These are phyloP conservation scores for Euclidia mi DNA, from an alignment of 2,888 invertebrate genomes.

Conservation along the genomic window DNA sequence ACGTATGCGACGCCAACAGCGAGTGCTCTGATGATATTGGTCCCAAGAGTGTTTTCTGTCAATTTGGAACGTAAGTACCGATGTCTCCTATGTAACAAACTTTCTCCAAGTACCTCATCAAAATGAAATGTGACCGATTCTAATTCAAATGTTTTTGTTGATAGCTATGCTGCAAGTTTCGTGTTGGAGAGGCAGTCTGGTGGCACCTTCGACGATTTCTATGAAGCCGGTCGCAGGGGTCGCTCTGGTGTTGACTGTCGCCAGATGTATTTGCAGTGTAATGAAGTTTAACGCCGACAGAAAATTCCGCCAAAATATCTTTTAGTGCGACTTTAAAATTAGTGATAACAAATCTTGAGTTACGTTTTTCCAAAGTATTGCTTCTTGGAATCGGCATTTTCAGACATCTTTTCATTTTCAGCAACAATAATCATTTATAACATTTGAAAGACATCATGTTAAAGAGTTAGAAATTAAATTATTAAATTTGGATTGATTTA, in stretches of 20 bases:
- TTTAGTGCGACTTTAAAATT: slow-evolving; percentile 55
- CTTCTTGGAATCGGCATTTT: slow-evolving; percentile 36
- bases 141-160: slow-evolving; percentile 28
- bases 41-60: slow-evolving; percentile 96
- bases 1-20: slow-evolving; percentile 96
- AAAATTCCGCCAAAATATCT: slow-evolving; percentile 53
- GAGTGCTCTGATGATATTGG: slow-evolving; percentile 96
- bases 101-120: neutral
- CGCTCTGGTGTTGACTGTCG: slow-evolving; percentile 96
- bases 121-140: neutral
- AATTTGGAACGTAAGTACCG: slow-evolving; percentile 96
- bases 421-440: slow-evolving; percentile 2
- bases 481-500: slow-evolving; percentile 35
- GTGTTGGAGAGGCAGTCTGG: slow-evolving; percentile 94
- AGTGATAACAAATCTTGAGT: slow-evolving; percentile 53
- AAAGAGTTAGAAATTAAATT: slow-evolving; percentile 52
- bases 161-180: slow-evolving; percentile 96
- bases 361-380: slow-evolving; percentile 47
- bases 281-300: slow-evolving; percentile 92
- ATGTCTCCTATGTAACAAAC: neutral
- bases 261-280: slow-evolving; percentile 96
- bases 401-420: slow-evolving; percentile 18
- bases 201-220: slow-evolving; percentile 94
- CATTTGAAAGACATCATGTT: slow-evolving; percentile 14
- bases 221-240: slow-evolving; percentile 96